Base-by-base conservation (phyloP, 2,797 vertebrate species). In the Somateria mollissima region DNA sequence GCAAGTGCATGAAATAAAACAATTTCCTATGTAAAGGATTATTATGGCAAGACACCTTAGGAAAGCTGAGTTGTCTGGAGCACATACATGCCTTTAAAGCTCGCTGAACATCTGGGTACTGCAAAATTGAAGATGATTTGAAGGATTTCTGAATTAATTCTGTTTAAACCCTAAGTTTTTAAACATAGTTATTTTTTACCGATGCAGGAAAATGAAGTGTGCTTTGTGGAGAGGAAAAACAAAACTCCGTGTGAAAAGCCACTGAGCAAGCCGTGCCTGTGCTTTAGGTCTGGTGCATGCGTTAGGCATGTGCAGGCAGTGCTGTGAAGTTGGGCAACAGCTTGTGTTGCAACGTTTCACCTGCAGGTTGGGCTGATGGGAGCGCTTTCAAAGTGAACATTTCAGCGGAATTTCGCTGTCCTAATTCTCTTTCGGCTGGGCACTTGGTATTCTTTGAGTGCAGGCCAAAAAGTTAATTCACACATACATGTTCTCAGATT, bases 291-390 rank as follows among this genome's bases (percentile, higher is more conserved):
- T 84, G 87, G 91, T 78, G 88, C 90, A 71, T 25, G 6, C 75
- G 64, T 9, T 79, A 90, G 88, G 93, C 94, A 2, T 96, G 96
- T 96, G 94, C 72, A 75, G 96, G 90, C 96, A 96, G 86, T 80
- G 86, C 88, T 70, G 76, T 25, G 47, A 25, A 7, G 41, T 96
- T 95, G 84, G 90, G 96, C 94, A 97, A 96, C 51, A 61, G 66
- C 93, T 51, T 27, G 69, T 95, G 93, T 92, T 94, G 95, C 96
- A 96, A 96, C 17, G 10, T 85, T 89, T 95, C 93, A 96, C 96
- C 95, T 95, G 96, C 96, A 96, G 93, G 65, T 96, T 90, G 10
- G 62, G 88, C 88, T 92, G 78, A 74, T 89, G 94, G 91, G 88
- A 96, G 91, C 66, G 9, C 6, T 57, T 96, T 90, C 93, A 94